Percentiles rank a stretch among this genome's conserved stretches.
Conservation (phyloP, 2,888 invertebrate species). For the Linnaemya tessellans region DNA sequence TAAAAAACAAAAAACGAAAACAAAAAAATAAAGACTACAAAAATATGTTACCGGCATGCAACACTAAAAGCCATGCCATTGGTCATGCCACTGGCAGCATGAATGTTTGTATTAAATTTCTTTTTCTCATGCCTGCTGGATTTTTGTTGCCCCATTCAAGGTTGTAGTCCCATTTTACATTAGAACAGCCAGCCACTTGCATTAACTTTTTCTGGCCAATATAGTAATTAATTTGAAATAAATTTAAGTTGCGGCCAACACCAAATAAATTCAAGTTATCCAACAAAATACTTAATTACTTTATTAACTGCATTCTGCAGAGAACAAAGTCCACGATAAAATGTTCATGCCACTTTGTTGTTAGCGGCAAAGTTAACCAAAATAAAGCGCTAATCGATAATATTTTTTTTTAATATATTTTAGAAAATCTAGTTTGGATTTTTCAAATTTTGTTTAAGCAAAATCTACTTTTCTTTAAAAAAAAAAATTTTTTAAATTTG, state of each 20-base stretch:
- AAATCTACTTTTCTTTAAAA: too few relatives aligned
- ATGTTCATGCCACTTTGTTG: too few relatives aligned
- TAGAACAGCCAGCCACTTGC: background rate
- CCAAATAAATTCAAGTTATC: conserved; percentile 36
- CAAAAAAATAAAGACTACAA: background rate
- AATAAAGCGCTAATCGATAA: too few relatives aligned
- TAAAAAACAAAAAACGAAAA: background rate
- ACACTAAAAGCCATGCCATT: conserved; percentile 17
- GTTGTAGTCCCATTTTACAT: background rate
- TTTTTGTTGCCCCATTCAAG: conserved; percentile 6
- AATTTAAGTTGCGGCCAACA: conserved; percentile 47
- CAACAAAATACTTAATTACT: conserved; percentile 8
- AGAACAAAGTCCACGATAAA: background rate
- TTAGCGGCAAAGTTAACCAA: too few relatives aligned
- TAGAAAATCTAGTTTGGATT: too few relatives aligned
- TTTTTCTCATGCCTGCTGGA: conserved; percentile 9
- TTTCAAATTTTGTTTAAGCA: too few relatives aligned
- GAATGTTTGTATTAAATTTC: conserved; percentile 7
- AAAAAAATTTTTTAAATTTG: too few relatives aligned
- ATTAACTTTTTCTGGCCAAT: conserved; percentile 6
- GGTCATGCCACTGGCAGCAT: conserved; percentile 11
- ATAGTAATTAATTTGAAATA: conserved; percentile 19
- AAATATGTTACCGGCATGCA: conserved; percentile 37
- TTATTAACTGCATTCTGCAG: background rate
- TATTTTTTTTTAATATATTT: too few relatives aligned